Evolutionary conservation across 2,888 invertebrate genomes (phyloP).

Genomic region (Yponomeuta plumbellus): DNA sequence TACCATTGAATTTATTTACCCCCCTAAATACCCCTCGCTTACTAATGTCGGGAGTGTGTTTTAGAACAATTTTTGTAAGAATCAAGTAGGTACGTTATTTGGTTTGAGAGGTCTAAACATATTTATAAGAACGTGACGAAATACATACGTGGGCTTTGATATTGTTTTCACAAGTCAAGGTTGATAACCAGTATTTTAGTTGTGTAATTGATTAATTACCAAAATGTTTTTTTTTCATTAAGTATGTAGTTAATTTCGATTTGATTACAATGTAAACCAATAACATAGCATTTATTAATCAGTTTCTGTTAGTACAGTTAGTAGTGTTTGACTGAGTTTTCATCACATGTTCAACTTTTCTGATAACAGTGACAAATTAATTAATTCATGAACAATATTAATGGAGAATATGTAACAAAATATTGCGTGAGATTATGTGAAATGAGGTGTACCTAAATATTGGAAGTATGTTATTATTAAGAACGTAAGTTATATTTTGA

Average conservation of each 20-base stretch:
- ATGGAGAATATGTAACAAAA: background rate
- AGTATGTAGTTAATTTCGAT: no score
- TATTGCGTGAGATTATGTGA: background rate
- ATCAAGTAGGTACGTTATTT: background rate
- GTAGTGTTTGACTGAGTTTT: no score
- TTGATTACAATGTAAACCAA: no score
- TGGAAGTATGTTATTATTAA: background rate
- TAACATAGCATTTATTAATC: no score
- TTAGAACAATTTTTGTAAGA: background rate
- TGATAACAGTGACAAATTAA: background rate
- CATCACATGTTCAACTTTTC: no score
- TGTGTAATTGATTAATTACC: no score
- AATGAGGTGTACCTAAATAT: background rate
- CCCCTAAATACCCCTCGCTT: background rate
- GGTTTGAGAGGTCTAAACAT: background rate
- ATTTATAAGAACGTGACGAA: background rate
- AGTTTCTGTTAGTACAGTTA: no score
- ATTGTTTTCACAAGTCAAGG: background rate
- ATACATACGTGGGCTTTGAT: background rate
- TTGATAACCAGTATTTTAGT: no score
- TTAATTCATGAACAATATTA: background rate
- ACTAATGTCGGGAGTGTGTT: background rate
- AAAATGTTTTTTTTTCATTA: no score
- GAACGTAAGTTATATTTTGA: background rate
- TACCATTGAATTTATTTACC: slow-evolving; percentile 3